phyloP scores from a whole-genome alignment of 2,888 invertebrate genomes.

The Empis stercorea region DNA sequence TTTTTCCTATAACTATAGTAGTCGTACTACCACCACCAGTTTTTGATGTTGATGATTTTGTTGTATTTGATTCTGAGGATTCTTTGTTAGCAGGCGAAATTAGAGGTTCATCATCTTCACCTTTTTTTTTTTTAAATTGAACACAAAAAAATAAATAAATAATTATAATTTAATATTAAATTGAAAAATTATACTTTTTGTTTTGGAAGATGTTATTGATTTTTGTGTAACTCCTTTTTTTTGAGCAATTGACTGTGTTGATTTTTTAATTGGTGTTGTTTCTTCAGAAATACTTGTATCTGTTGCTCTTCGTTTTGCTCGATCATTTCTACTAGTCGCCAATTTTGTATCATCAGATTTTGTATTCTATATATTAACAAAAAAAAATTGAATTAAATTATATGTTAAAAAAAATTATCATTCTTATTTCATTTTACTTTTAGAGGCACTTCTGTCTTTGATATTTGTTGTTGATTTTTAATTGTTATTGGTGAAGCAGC shows the following conservation, averaged over 20 bases:
- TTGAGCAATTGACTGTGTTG: neutral
- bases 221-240: neutral
- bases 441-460: slow-evolving; percentile 21
- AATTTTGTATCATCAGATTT: neutral
- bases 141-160: neutral
- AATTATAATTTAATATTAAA: too few relatives aligned
- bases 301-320: slow-evolving; percentile 22
- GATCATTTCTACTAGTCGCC: slow-evolving; percentile 19
- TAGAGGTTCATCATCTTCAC: neutral
- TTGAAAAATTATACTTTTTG: too few relatives aligned
- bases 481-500: slow-evolving; percentile 24
- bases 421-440: slow-evolving; percentile 15
- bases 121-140: too few relatives aligned
- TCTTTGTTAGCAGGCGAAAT: slow-evolving; percentile 7
- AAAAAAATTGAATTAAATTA: neutral
- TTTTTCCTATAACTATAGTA: neutral
- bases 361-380: neutral
- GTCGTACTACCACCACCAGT: neutral
- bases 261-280: slow-evolving; percentile 7
- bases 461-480: slow-evolving; percentile 7
- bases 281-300: slow-evolving; percentile 12
- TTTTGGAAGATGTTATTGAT: too few relatives aligned
- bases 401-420: neutral
- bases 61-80: slow-evolving; percentile 11
- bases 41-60: slow-evolving; percentile 8